These are phyloP conservation scores for Parotocinclus haroldoi DNA, from an alignment of 2,797 vertebrate genomes.

Conservation along the genomic window DNA sequence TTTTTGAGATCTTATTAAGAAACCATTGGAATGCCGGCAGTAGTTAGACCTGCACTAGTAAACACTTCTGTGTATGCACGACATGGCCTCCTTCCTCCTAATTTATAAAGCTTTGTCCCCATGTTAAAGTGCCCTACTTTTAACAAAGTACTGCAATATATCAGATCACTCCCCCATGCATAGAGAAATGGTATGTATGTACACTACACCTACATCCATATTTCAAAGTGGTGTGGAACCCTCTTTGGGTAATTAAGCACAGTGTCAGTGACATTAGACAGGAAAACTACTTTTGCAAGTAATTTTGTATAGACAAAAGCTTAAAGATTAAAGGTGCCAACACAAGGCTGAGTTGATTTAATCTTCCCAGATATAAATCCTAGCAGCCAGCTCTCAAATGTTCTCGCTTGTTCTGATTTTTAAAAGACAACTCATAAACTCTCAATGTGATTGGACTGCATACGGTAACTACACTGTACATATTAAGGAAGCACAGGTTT, in stretches of 20 bases:
- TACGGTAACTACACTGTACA: background rate
- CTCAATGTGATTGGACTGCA: constrained; percentile 1
- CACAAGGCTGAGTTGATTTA: too few species aligned
- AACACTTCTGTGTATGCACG: too few species aligned
- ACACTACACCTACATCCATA: constrained; percentile 29
- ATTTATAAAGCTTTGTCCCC: constrained; percentile 56
- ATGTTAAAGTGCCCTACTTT: constrained; percentile 62
- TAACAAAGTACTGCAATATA: constrained; percentile 54
- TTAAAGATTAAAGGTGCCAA: background rate
- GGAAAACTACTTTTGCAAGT: too few species aligned
- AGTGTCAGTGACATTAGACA: constrained; percentile 15
- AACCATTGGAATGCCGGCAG: too few species aligned
- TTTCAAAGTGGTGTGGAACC: constrained; percentile 39
- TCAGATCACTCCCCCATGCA: constrained; percentile 46
- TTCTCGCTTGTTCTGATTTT: background rate
- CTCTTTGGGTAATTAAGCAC: constrained; percentile 34
- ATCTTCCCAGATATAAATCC: too few species aligned
- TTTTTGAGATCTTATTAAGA: too few species aligned
- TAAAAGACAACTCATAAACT: constrained; percentile 1
- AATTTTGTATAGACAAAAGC: too few species aligned
- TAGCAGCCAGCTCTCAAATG: background rate
- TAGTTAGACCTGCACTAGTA: too few species aligned
- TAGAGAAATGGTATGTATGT: constrained; percentile 48
- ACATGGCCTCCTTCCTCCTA: constrained; percentile 50
- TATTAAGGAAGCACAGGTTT: background rate